A percentile compares a stretch with the other conserved stretches of the same genome.
Evolutionary conservation across 2,888 invertebrate genomes (phyloP).

Genomic region (Caenorhabditis sp.): DNA sequence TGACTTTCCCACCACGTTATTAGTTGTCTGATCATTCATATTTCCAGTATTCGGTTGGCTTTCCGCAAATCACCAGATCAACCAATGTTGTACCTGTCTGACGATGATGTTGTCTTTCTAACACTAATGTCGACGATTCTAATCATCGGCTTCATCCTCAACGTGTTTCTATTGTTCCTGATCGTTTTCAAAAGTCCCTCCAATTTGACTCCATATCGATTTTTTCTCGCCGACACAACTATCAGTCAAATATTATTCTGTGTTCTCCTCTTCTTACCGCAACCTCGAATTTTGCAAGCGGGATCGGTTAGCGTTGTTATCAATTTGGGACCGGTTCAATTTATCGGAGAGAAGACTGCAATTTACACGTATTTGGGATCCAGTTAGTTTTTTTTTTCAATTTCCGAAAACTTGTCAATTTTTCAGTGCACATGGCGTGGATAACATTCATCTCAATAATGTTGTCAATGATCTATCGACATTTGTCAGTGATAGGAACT

Average conservation of each 20-base stretch:
- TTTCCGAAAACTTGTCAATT: background rate
- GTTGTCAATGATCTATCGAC: conserved; percentile 39
- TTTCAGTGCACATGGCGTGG: background rate
- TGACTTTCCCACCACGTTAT: too few relatives aligned
- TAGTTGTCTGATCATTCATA: too few relatives aligned
- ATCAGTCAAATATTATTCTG: conserved; percentile 26
- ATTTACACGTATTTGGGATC: conserved; percentile 37
- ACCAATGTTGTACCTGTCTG: too few relatives aligned
- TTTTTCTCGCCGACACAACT: conserved; percentile 33
- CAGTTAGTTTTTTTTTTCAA: conserved; percentile 2
- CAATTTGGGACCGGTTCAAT: conserved; percentile 30
- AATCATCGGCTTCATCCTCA: conserved; percentile 16
- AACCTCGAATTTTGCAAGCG: conserved; percentile 29
- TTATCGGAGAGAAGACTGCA: conserved; percentile 30
- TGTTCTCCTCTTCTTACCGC: conserved; percentile 9
- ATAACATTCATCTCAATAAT: conserved; percentile 24
- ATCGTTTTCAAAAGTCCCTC: conserved; percentile 29
- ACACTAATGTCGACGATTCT: too few relatives aligned
- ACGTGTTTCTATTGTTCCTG: conserved; percentile 17
- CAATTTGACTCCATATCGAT: conserved; percentile 25
- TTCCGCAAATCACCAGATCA: too few relatives aligned
- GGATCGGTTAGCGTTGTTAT: conserved; percentile 22
- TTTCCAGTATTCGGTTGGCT: too few relatives aligned
- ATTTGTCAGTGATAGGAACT: conserved; percentile 21
- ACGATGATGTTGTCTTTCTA: too few relatives aligned